Evolutionary conservation across 2,797 vertebrate genomes (phyloP), one percentile per base, ranked within the genome.

Genomic region (Chelon auratus): DNA sequence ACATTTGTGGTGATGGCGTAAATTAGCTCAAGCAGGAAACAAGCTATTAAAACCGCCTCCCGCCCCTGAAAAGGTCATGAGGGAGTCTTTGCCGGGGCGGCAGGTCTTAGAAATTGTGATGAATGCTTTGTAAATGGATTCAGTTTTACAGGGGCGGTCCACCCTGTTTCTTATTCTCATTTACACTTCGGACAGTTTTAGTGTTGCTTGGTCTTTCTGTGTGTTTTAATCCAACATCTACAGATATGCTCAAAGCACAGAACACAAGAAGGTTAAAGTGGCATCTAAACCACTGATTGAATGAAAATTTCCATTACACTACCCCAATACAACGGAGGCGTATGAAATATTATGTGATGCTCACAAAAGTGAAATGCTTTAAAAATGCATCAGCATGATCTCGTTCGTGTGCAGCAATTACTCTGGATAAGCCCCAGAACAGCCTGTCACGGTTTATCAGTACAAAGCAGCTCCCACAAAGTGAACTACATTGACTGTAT

Each of bases 1-100:
- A 62, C 37, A 36, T 66, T 75, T 47, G 20, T 61, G 55, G 20
- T 61, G 55, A 72, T n/a, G 39, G 40, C 24, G 2, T 62, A 77
- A 86, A 83, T 72, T 57, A 84, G 74, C 24, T 66, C 55, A 4
- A 53, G 60, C 87, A 89, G 91, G 85, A 92, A 92, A 83, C 54
- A 62, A 77, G 85, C 79, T 53, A 87, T 91, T 90, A 88, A 33
- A 87, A 87, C 70, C 83, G 54, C 76, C 80, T 86, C 83, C 86
- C 72, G 59, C 67, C 67, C 76, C 63, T 54, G 47, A 71, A 84
- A 74, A 69, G 74, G 68, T 33, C 67, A 15, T 57, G 60, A 58
- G 76, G 77, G 67, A 72, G 56, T 61, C 51, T 80, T 66, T 65
- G 33, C 58, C 58, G 30, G 30, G 48, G 60, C 51, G 20, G 47